Conservation (phyloP, 2,888 invertebrate genomes). For the Pimpla rufipes region DNA sequence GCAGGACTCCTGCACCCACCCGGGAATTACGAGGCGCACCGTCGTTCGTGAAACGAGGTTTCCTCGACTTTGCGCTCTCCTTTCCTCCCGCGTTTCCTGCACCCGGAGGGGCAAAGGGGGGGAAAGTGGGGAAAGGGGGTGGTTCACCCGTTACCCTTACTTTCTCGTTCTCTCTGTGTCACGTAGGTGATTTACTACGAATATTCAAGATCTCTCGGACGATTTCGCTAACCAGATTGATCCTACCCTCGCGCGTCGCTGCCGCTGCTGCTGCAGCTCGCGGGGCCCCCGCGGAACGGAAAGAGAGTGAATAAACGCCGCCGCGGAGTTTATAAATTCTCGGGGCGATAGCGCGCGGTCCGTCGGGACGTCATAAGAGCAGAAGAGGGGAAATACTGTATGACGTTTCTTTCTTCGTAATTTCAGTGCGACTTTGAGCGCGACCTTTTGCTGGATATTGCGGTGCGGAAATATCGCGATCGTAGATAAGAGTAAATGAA, state of each 20-base stretch:
- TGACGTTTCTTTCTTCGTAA: not conserved
- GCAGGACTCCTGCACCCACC: slow-evolving; percentile 61
- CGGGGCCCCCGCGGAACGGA: not conserved
- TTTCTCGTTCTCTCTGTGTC: slow-evolving; percentile 48
- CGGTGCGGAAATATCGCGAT: not conserved
- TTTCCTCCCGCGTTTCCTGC: slow-evolving; percentile 4
- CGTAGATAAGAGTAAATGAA: too few species aligned
- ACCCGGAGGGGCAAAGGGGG: not conserved
- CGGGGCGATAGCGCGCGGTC: slow-evolving; percentile 1
- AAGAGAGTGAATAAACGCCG: slow-evolving; percentile 12
- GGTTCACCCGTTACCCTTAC: slow-evolving; percentile 25
- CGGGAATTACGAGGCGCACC: slow-evolving; percentile 68
- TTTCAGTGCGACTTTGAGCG: not conserved
- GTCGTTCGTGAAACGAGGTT: slow-evolving; percentile 68
- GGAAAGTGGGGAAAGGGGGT: too few species aligned
- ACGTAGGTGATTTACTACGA: slow-evolving; percentile 60
- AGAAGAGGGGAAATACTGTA: not conserved
- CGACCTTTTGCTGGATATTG: not conserved
- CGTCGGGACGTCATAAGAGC: not conserved
- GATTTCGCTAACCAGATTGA: slow-evolving; percentile 60
- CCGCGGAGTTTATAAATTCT: slow-evolving; percentile 38
- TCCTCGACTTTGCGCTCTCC: slow-evolving; percentile 54
- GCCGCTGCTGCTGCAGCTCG: not conserved
- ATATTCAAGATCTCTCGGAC: slow-evolving; percentile 66
- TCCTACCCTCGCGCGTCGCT: not conserved